phyloP scores from a whole-genome alignment of 1,140 invertebrate genomes.

The Pseudomyrmex cubaensis region DNA sequence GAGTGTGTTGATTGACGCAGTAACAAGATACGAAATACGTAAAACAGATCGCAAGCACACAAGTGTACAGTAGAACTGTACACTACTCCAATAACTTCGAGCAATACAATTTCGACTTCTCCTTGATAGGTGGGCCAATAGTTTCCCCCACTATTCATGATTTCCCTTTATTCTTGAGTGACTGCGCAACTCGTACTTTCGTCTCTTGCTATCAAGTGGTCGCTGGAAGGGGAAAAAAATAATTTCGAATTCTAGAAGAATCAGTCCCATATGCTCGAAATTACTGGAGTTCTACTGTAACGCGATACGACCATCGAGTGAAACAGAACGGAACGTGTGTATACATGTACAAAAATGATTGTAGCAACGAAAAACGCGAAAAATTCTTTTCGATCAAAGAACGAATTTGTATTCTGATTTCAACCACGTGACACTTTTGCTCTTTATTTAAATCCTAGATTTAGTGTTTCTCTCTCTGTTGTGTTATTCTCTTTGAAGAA shows the following conservation, averaged over 20 bases:
- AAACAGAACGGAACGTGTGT: constrained; percentile 42
- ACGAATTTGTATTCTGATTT: neutral
- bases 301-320: constrained; percentile 45
- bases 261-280: no score
- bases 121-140: no score
- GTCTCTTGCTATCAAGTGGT: no score
- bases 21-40: constrained; percentile 41
- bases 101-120: no score
- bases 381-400: constrained; percentile 24
- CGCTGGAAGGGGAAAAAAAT: no score
- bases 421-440: neutral
- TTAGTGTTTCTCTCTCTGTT: neutral
- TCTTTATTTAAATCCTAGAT: neutral
- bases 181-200: no score
- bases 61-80: no score
- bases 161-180: no score
- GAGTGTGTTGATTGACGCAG: constrained; percentile 29
- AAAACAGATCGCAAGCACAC: constrained; percentile 42
- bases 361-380: constrained; percentile 23
- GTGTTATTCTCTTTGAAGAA: neutral
- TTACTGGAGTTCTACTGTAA: neutral
- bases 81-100: no score
- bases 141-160: no score
- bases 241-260: no score
- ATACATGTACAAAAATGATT: no score